These are phyloP conservation scores for Atta cephalotes DNA, from an alignment of 1,140 invertebrate species.

Conservation along the genomic window DNA sequence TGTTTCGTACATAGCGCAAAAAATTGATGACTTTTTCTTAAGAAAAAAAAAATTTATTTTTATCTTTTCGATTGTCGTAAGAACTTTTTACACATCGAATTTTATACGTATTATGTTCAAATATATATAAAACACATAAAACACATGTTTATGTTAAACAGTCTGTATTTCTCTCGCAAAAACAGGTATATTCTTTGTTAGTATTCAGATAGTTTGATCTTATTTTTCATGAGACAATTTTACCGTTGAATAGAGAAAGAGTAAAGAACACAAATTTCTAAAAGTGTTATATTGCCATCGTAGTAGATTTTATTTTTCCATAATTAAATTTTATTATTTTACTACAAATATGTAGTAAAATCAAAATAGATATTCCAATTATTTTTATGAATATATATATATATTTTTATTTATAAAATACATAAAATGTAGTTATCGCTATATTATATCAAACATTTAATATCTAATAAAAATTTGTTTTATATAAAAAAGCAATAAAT, in stretches of 20 bases:
- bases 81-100: neutral
- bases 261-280: neutral
- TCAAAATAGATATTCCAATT: neutral
- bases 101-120: neutral
- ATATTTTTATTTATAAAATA: too few relatives aligned
- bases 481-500: neutral
- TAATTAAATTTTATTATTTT: neutral
- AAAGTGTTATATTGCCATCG: neutral
- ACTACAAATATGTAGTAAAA: neutral
- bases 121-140: neutral
- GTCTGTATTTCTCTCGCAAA: neutral
- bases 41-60: neutral
- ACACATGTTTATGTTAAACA: neutral
- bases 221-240: neutral
- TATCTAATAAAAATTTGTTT: neutral
- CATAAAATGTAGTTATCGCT: neutral
- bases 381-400: neutral
- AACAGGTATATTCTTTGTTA: neutral
- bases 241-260: neutral
- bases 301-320: neutral
- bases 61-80: neutral
- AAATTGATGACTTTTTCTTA: neutral
- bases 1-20: neutral
- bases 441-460: neutral
- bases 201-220: neutral